Evolutionary conservation across 2,113 vertebrate species (phyloP).

Genomic region (Bos javanicus): DNA sequence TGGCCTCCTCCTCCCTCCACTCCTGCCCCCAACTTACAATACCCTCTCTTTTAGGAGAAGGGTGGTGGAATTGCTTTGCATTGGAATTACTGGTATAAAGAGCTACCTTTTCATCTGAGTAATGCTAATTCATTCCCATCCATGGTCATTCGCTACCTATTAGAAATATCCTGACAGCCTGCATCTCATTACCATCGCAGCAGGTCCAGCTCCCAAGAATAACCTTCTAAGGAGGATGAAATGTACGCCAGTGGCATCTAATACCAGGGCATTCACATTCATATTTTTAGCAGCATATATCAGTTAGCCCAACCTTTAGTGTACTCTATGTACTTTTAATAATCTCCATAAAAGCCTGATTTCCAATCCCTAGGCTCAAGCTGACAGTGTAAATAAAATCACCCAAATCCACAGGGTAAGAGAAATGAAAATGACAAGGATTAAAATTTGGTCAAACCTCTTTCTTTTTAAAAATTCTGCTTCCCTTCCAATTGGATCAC

Average conservation of each 20-base stretch:
- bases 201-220: conserved; percentile 71
- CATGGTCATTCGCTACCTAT: conserved; percentile 31
- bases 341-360: conserved; percentile 99
- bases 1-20: neutral
- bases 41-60: conserved; percentile 20
- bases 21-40: neutral
- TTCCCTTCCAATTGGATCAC: conserved; percentile 91
- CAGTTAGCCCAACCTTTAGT: conserved; percentile 81
- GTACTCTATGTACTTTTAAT: conserved; percentile 92
- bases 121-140: conserved; percentile 56
- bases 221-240: conserved; percentile 77
- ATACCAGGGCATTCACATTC: conserved; percentile 70
- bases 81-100: conserved; percentile 58
- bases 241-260: conserved; percentile 67
- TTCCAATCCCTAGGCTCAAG: conserved; percentile 97
- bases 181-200: conserved; percentile 40
- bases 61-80: conserved; percentile 14
- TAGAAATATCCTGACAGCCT: conserved; percentile 73
- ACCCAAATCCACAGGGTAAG: conserved; percentile 98
- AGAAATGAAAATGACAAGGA: conserved; percentile 99
- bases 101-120: conserved; percentile 55
- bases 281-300: conserved; percentile 83
- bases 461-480: conserved; percentile 91
- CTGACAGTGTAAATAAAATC: conserved; percentile 99
- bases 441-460: conserved; percentile 93